These are phyloP conservation scores for Caenorhabditis becei DNA, from an alignment of 2,888 invertebrate species.

Conservation along the genomic window DNA sequence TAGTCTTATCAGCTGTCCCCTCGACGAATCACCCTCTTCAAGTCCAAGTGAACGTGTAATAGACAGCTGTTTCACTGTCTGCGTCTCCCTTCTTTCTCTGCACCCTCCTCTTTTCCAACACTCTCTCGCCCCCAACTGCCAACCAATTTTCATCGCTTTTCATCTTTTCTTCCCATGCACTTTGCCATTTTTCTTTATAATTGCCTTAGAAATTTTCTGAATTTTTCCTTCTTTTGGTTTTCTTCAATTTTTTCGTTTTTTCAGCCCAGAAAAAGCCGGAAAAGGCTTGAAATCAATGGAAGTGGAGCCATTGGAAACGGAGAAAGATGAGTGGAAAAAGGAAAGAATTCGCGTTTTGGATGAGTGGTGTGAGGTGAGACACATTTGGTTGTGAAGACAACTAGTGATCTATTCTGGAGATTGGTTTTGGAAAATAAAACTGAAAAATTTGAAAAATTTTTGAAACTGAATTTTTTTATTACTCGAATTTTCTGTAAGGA, in stretches of 20 bases:
- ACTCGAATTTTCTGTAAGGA: too few relatives aligned
- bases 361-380: conserved; percentile 68
- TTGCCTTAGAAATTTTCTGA: conserved; percentile 1
- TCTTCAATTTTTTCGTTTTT: not conserved
- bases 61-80: conserved; percentile 16
- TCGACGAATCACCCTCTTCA: not conserved
- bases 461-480: too few relatives aligned
- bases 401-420: too few relatives aligned
- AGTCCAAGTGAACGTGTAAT: not conserved
- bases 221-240: not conserved
- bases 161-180: not conserved
- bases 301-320: conserved; percentile 58
- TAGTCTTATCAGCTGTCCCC: not conserved
- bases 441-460: not conserved
- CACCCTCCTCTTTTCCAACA: conserved; percentile 2
- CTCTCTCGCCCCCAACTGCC: conserved; percentile 20
- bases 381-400: too few relatives aligned
- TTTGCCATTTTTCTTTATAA: not conserved
- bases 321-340: conserved; percentile 55
- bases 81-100: conserved; percentile 26
- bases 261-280: not conserved
- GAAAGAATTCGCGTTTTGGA: conserved; percentile 64
- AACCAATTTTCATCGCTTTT: not conserved
- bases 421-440: not conserved
- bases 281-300: conserved; percentile 14